Percentiles rank a stretch among this genome's conserved stretches.
phyloP scores from a whole-genome alignment of 2,797 vertebrate species.

The Morus bassanus region DNA sequence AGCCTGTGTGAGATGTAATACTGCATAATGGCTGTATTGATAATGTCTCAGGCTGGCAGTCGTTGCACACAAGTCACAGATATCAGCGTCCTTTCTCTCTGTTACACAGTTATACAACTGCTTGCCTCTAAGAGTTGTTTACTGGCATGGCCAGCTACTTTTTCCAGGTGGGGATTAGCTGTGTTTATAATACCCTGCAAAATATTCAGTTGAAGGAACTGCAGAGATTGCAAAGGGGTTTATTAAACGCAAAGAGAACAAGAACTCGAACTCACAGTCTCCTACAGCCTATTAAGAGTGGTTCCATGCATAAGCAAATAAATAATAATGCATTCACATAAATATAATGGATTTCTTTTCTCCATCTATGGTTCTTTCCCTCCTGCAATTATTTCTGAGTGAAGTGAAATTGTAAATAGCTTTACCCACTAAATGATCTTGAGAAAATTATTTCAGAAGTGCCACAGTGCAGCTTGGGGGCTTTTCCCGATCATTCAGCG shows the following conservation, averaged over 20 bases:
- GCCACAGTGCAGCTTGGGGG: not conserved
- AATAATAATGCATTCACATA: constrained; percentile 37
- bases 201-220: constrained; percentile 3
- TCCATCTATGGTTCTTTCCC: not conserved
- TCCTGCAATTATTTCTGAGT: constrained; percentile 58
- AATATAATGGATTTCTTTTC: constrained; percentile 42
- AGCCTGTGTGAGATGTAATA: not conserved
- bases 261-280: not conserved
- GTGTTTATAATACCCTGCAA: not conserved
- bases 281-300: not conserved
- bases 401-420: constrained; percentile 61
- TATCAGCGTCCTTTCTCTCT: not conserved
- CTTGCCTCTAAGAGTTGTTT: not conserved
- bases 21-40: not conserved
- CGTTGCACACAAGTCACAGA: not conserved
- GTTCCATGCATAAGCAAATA: constrained; percentile 38
- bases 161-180: not conserved
- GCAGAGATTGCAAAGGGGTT: not conserved
- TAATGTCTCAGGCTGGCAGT: not conserved
- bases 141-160: not conserved
- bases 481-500: constrained; percentile 7
- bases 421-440: constrained; percentile 50
- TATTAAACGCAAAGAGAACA: not conserved
- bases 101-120: not conserved
- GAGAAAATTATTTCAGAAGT: constrained; percentile 49